These are phyloP conservation scores for Notoglanidium macrostoma DNA, from an alignment of 2,797 vertebrate species.

Conservation along the genomic window DNA sequence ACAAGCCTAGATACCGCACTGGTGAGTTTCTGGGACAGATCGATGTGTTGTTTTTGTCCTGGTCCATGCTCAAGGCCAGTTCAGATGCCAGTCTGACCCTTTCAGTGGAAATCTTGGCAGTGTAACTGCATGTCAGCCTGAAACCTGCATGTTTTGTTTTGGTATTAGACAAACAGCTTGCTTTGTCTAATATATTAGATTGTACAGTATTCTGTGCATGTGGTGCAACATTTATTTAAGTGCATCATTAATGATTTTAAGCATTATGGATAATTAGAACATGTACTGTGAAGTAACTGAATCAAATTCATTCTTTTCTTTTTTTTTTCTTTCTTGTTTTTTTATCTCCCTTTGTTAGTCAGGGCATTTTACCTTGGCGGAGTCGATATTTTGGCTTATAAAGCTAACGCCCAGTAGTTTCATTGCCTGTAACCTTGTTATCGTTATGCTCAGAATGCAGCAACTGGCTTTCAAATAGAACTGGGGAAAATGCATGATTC, in stretches of 20 bases:
- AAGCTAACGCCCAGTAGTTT: background rate
- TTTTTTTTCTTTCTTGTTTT: no score
- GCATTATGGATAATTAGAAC: background rate
- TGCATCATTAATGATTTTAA: background rate
- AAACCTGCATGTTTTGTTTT: background rate
- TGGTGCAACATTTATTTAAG: background rate
- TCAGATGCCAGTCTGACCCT: constrained; percentile 23
- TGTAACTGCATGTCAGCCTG: background rate
- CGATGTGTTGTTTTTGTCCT: constrained; percentile 65
- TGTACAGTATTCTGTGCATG: background rate
- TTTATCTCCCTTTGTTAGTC: background rate
- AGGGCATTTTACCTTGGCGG: background rate
- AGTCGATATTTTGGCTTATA: background rate
- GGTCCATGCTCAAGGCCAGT: constrained; percentile 59
- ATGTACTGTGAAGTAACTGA: background rate
- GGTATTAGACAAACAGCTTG: background rate
- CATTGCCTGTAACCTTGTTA: background rate
- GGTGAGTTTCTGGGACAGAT: constrained; percentile 11
- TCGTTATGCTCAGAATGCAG: background rate
- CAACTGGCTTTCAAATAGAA: background rate
- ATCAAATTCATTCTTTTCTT: background rate
- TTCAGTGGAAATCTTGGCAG: constrained; percentile 50
- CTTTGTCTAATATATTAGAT: background rate
- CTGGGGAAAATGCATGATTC: background rate
- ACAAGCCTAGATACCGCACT: background rate